Evolutionary conservation across 92 coral and sea anemone species (phyloP), one percentile per base, ranked within the genome.

Genomic region (Palythoa caribaeorum): DNA sequence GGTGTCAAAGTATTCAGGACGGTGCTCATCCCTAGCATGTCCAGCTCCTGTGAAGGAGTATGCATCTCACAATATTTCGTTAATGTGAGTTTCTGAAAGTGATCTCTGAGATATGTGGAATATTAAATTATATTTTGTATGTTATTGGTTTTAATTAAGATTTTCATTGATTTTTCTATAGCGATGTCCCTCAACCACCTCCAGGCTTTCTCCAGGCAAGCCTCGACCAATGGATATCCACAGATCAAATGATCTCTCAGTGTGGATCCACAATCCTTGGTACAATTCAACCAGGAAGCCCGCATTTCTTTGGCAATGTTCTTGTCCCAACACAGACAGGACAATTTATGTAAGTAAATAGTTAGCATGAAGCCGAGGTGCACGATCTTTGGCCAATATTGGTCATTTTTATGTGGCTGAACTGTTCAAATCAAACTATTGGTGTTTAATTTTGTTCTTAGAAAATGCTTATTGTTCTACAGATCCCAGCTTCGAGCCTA

Each of bases 11-110:
- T 12, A 57, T 57, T 57, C 65, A 57, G 65, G 65, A 57, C 65
- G 11, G 65, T 90, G 93, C 53, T 63, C 48, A 76, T 90, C 93
- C 51, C 59, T 60, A 52, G 87, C 86, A 55, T 90, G 93, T 66
- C 93, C 93, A 50, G 69, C 77, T 54, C 93, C 93, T 40, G 66
- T 71, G 38, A 86, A 90, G 89, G 83, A 71, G 40, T 80, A 47
- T 65, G 51, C 9, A 54, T 89, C 92, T 44, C 83, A 89, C 74
- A 83, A 88, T 63, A 83, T 89, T 89, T 83, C 92, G 57, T 54
- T 89, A 83, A 89, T 88, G 92, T 89, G 55, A 5, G 65, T 57
- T 57, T 57, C 28, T 28, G 11, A 57, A 13, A 15, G 65, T 57
- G 65, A 57, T 57, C 17, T 57, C 11, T 57, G 65, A 57, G 65